phyloP scores from a whole-genome alignment of 2,113 vertebrate genomes.

The Asarcornis scutulata region DNA sequence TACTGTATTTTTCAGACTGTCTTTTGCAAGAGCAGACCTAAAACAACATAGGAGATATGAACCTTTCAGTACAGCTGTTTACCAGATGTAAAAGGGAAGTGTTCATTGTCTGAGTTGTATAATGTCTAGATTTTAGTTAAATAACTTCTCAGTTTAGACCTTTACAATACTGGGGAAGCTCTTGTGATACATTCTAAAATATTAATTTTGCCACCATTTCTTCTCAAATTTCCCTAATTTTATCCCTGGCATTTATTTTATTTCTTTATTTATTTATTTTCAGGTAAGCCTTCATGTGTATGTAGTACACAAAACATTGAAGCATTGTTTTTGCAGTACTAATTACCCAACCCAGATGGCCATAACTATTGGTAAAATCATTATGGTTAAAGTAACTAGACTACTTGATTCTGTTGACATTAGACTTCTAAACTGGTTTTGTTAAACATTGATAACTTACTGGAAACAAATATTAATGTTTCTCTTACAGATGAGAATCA shows the following conservation, averaged over 20 bases:
- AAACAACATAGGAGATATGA: background rate
- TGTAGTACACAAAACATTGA: background rate
- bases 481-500: background rate
- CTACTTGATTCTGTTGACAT: background rate
- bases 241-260: background rate
- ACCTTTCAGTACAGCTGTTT: background rate
- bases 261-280: background rate
- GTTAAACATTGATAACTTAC: background rate
- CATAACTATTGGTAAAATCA: background rate
- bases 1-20: background rate
- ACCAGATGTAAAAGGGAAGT: background rate
- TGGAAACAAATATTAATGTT: background rate
- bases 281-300: background rate
- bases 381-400: background rate
- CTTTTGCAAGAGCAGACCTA: conserved; percentile 8
- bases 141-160: background rate
- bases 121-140: background rate
- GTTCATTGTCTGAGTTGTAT: background rate
- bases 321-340: background rate
- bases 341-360: background rate
- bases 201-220: background rate
- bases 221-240: background rate
- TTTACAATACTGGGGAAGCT: background rate
- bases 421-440: background rate
- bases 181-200: background rate